phyloP scores from a whole-genome alignment of 2,888 invertebrate species.

The Pandemis corylana region DNA sequence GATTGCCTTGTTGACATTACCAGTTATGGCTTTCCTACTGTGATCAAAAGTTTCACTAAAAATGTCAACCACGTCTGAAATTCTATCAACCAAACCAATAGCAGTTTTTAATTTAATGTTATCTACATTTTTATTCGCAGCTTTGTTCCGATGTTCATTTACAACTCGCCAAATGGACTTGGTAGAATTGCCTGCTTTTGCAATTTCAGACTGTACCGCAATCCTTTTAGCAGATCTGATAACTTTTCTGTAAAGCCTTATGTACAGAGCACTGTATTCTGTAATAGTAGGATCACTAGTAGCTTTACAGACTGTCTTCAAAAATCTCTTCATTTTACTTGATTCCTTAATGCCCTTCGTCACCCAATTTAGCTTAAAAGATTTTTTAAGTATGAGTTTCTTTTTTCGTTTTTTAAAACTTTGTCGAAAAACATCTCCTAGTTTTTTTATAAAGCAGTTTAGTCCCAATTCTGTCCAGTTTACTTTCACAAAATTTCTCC shows the following conservation, averaged over 20 bases:
- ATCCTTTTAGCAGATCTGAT: neutral
- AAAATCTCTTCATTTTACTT: conserved; percentile 10
- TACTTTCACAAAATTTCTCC: neutral
- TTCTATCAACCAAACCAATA: no score
- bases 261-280: neutral
- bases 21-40: no score
- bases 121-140: no score
- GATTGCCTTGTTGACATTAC: no score
- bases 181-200: neutral
- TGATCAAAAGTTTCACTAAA: no score
- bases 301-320: neutral
- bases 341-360: conserved; percentile 8
- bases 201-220: conserved; percentile 6
- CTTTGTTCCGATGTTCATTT: no score
- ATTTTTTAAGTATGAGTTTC: neutral
- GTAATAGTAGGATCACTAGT: no score
- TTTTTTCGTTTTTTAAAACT: conserved; percentile 14
- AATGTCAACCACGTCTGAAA: no score
- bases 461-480: neutral
- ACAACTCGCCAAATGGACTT: conserved; percentile 7
- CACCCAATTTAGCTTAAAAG: neutral
- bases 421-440: neutral
- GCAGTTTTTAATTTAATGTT: no score
- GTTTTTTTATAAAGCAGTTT: neutral
- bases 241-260: neutral